phyloP scores from a whole-genome alignment of 2,797 vertebrate species.

The Artibeus lituratus region DNA sequence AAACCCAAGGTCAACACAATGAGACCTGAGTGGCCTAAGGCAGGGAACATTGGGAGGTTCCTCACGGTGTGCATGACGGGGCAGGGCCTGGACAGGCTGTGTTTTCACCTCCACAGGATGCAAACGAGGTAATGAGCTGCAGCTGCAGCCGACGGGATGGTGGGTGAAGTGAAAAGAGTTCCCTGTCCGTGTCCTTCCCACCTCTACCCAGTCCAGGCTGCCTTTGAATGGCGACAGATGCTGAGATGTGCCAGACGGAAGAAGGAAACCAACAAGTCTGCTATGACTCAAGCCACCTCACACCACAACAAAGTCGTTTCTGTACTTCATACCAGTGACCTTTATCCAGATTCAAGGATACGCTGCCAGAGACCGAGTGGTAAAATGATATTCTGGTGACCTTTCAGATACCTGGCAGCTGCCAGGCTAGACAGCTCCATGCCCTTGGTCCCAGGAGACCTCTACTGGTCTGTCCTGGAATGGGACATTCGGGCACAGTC shows the following conservation, averaged over 20 bases:
- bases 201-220: not conserved
- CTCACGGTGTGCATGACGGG: not conserved
- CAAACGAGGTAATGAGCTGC: not conserved
- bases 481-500: not conserved
- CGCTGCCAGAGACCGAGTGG: not conserved
- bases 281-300: not conserved
- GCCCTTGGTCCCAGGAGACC: not conserved
- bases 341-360: not conserved
- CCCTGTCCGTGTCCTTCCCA: not conserved
- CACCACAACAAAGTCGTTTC: not conserved
- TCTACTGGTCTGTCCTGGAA: not conserved
- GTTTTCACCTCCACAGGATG: not conserved
- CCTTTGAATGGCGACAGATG: not conserved
- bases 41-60: accelerated
- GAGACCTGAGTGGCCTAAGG: not conserved
- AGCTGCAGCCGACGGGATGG: not conserved
- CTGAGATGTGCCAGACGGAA: not conserved
- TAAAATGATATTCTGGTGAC: not conserved
- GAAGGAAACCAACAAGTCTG: not conserved
- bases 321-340: not conserved
- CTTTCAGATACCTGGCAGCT: not conserved
- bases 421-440: not conserved
- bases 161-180: conserved; percentile 25
- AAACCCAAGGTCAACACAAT: not conserved
- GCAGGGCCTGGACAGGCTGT: not conserved